phyloP scores from a whole-genome alignment of 2,888 invertebrate genomes.

The Brenthis ino region DNA sequence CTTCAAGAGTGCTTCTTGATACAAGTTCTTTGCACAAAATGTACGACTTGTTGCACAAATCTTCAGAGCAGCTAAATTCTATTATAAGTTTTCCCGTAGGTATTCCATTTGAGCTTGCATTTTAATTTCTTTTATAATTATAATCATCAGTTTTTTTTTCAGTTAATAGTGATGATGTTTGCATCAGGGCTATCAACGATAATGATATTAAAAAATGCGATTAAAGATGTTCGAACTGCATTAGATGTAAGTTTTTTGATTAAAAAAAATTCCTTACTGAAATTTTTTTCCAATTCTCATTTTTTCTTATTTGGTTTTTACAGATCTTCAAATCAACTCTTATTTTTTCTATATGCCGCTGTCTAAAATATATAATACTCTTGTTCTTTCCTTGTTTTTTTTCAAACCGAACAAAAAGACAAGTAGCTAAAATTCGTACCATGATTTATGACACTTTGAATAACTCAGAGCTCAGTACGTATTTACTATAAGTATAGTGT shows the following conservation, averaged over 20 bases:
- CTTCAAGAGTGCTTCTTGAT: slow-evolving; percentile 53
- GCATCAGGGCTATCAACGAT: slow-evolving; percentile 61
- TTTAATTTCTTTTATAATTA: not conserved
- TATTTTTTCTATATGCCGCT: slow-evolving; percentile 32
- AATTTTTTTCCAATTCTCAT: not conserved
- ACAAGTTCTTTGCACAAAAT: slow-evolving; percentile 56
- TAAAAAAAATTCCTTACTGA: not conserved
- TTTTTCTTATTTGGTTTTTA: not conserved
- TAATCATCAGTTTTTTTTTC: slow-evolving; percentile 39
- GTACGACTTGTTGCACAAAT: slow-evolving; percentile 63
- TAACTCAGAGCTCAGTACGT: slow-evolving; percentile 8
- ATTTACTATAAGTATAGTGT: not conserved
- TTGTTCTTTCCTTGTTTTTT: slow-evolving; percentile 63
- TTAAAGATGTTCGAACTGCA: slow-evolving; percentile 50
- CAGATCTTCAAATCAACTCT: slow-evolving; percentile 17
- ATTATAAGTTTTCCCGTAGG: slow-evolving; percentile 65
- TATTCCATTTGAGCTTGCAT: slow-evolving; percentile 1
- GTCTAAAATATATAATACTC: slow-evolving; percentile 56
- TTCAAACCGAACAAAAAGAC: slow-evolving; percentile 55
- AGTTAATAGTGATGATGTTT: slow-evolving; percentile 60
- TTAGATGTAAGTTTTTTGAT: not conserved
- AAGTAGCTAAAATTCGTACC: slow-evolving; percentile 57
- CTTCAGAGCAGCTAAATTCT: slow-evolving; percentile 58
- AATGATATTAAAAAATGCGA: slow-evolving; percentile 56
- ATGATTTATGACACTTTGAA: slow-evolving; percentile 63